phyloP scores from a whole-genome alignment of 2,113 vertebrate species.

The Cairina moschata region DNA sequence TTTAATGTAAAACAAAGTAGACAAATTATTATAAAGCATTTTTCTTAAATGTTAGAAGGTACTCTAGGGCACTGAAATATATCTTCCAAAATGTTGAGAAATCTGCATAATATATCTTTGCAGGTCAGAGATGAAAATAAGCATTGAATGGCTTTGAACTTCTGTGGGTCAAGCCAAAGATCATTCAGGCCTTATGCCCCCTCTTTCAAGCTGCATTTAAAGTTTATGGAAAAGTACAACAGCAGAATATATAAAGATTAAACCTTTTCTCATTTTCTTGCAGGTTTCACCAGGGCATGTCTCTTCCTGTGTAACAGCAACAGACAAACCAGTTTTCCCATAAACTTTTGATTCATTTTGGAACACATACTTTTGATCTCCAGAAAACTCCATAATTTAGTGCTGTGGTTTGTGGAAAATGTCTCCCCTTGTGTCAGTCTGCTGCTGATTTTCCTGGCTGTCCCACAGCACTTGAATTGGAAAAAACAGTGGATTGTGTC shows the following conservation, averaged over 20 bases:
- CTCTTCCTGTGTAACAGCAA: neutral
- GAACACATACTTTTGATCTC: neutral
- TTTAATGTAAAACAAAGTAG: neutral
- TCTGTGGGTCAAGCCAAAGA: neutral
- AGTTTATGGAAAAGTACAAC: neutral
- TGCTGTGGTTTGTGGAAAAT: neutral
- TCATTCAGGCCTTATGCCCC: neutral
- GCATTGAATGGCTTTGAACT: neutral
- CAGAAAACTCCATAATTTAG: neutral
- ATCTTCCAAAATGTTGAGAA: neutral
- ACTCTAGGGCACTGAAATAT: neutral
- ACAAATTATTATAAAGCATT: neutral
- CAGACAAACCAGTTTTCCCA: rapidly evolving
- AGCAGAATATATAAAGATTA: neutral
- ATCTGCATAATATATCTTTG: neutral
- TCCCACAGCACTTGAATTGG: neutral
- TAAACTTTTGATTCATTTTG: neutral
- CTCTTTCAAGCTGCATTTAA: neutral
- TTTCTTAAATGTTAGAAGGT: neutral
- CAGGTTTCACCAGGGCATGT: neutral
- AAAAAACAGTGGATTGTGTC: neutral
- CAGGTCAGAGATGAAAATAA: neutral
- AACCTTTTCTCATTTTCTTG: neutral
- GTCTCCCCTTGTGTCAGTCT: neutral
- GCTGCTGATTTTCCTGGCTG: neutral